Conservation (phyloP, 2,113 vertebrate species). For the Microtus oregoni region DNA sequence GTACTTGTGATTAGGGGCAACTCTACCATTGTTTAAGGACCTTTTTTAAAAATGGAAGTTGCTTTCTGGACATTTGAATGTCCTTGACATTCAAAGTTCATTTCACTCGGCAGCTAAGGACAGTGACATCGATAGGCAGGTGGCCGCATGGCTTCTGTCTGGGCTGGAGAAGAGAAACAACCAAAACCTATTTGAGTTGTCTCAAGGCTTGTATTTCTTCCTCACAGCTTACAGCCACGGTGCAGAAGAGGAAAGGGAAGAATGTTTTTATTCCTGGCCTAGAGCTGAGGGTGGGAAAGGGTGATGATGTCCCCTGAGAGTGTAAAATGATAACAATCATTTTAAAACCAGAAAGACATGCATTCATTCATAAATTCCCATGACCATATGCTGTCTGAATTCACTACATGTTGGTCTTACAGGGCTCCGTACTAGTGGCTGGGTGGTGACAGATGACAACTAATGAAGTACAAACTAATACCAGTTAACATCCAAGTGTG, state of each 20-base stretch:
- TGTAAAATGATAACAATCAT: not conserved
- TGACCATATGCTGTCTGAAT: not conserved
- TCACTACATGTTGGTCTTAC: not conserved
- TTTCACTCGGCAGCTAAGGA: constrained; percentile 46
- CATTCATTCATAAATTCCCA: not conserved
- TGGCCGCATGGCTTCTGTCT: constrained; percentile 30
- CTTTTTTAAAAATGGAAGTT: constrained; percentile 59
- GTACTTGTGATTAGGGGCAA: not conserved
- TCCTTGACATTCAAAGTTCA: constrained; percentile 56
- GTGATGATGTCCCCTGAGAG: not conserved
- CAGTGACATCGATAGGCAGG: constrained; percentile 51
- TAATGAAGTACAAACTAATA: not conserved
- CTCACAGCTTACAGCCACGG: not conserved
- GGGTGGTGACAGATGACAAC: not conserved
- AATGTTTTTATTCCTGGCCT: not conserved
- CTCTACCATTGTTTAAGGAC: not conserved
- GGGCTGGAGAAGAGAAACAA: not conserved
- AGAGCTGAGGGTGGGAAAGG: not conserved
- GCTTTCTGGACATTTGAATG: constrained; percentile 11
- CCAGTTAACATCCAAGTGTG: not conserved
- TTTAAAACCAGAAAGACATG: constrained; percentile 7
- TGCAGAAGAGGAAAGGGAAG: not conserved
- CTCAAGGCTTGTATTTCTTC: not conserved
- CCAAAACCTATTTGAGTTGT: not conserved
- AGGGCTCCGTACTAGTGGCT: not conserved